Percentiles rank a stretch among this genome's conserved stretches.
These are phyloP conservation scores for Meteorus colon DNA, from an alignment of 2,888 invertebrate genomes.

Conservation along the genomic window DNA sequence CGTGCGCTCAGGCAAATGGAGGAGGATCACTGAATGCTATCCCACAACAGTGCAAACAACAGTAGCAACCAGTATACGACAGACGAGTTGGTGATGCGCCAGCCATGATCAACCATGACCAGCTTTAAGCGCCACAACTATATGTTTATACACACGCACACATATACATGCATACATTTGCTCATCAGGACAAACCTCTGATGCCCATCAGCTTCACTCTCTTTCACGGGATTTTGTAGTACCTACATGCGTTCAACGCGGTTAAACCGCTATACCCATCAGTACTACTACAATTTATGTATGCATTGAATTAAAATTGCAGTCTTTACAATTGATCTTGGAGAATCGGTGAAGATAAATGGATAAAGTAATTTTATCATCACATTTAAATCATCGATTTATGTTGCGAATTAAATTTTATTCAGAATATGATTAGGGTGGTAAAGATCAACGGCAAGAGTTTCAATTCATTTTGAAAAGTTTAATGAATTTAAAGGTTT, in stretches of 20 bases:
- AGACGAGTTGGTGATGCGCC: slow-evolving; percentile 15
- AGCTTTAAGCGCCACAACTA: slow-evolving; percentile 31
- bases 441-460: too few relatives aligned
- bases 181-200: slow-evolving; percentile 16
- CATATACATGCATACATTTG: background rate
- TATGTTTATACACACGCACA: background rate
- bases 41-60: slow-evolving; percentile 20
- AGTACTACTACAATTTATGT: background rate
- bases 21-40: slow-evolving; percentile 39
- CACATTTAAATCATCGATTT: too few relatives aligned
- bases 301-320: too few relatives aligned
- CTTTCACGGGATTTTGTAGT: slow-evolving; percentile 7
- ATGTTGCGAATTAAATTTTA: too few relatives aligned
- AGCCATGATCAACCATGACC: slow-evolving; percentile 22
- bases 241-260: slow-evolving; percentile 20
- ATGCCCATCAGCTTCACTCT: slow-evolving; percentile 9
- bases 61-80: slow-evolving; percentile 5
- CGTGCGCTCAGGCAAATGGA: slow-evolving; percentile 65
- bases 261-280: slow-evolving; percentile 7
- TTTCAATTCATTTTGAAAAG: too few relatives aligned
- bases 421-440: too few relatives aligned
- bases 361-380: too few relatives aligned
- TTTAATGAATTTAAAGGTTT: too few relatives aligned
- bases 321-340: too few relatives aligned
- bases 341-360: too few relatives aligned